Percentiles rank a stretch among this genome's conserved stretches.
phyloP scores from a whole-genome alignment of 2,797 vertebrate species.

The Lepus townsendii region DNA sequence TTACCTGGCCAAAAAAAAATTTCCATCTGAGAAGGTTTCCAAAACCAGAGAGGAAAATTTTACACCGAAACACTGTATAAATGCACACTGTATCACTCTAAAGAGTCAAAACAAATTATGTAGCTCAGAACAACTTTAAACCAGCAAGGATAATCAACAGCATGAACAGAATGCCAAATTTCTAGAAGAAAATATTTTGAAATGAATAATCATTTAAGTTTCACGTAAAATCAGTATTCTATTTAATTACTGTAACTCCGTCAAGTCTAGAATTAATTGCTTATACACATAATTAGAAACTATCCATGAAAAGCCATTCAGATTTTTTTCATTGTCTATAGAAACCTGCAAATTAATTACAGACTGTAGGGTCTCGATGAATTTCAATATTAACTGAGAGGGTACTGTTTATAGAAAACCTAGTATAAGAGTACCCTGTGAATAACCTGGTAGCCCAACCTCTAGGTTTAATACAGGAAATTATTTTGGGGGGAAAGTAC shows the following conservation, averaged over 20 bases:
- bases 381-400: not conserved
- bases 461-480: not conserved
- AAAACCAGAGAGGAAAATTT: slow-evolving; percentile 17
- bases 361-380: not conserved
- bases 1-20: slow-evolving; percentile 2
- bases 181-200: slow-evolving; percentile 49
- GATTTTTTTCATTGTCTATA: not conserved
- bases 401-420: not conserved
- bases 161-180: not conserved
- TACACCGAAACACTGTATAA: not conserved
- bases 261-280: not conserved
- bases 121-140: slow-evolving; percentile 29
- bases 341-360: slow-evolving; percentile 37
- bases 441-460: not conserved
- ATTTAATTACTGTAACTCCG: slow-evolving; percentile 44
- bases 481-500: not conserved
- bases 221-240: not conserved
- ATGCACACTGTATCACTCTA: not conserved
- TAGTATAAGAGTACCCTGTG: not conserved
- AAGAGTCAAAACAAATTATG: not conserved
- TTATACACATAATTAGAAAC: slow-evolving; percentile 5
- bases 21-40: not conserved
- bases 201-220: slow-evolving; percentile 23
- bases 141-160: slow-evolving; percentile 1
- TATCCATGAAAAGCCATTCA: not conserved